Conservation (phyloP, 2,113 vertebrate species). For the Corydoras sp. region DNA sequence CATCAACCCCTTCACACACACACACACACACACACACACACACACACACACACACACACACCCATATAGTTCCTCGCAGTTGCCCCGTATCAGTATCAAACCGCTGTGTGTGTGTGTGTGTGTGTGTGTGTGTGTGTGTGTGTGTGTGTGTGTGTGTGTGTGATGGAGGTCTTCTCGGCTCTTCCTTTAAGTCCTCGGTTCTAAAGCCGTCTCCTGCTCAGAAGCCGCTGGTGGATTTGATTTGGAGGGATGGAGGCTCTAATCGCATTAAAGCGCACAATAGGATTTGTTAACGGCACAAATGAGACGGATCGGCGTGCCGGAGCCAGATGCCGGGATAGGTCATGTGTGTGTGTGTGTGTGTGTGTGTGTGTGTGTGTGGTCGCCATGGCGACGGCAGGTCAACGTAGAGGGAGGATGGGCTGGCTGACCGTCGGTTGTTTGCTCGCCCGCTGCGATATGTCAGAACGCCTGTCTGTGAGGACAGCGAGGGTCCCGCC, state of each 20-base stretch:
- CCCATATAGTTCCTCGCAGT: no score
- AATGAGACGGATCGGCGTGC: constrained; percentile 37
- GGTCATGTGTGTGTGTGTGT: constrained; percentile 28
- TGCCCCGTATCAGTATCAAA: no score
- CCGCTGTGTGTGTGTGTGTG: no score
- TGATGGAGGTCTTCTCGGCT: neutral
- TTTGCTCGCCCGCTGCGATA: constrained; percentile 19
- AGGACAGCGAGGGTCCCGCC: constrained; percentile 25
- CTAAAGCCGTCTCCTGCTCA: constrained; percentile 14
- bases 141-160: no score
- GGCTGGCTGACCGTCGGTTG: constrained; percentile 21
- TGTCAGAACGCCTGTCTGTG: constrained; percentile 26
- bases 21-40: no score
- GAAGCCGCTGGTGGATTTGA: constrained; percentile 31
- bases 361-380: no score
- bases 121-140: no score
- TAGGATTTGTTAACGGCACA: constrained; percentile 46
- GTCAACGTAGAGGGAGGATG: constrained; percentile 32
- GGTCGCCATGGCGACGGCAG: constrained; percentile 41
- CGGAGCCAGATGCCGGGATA: constrained; percentile 43
- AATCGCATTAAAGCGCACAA: constrained; percentile 46
- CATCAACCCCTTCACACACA: no score
- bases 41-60: no score
- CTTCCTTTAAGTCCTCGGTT: constrained; percentile 11
- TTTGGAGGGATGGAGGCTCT: constrained; percentile 35